phyloP scores from a whole-genome alignment of 2,888 invertebrate genomes.

The Mamestra brassicae region DNA sequence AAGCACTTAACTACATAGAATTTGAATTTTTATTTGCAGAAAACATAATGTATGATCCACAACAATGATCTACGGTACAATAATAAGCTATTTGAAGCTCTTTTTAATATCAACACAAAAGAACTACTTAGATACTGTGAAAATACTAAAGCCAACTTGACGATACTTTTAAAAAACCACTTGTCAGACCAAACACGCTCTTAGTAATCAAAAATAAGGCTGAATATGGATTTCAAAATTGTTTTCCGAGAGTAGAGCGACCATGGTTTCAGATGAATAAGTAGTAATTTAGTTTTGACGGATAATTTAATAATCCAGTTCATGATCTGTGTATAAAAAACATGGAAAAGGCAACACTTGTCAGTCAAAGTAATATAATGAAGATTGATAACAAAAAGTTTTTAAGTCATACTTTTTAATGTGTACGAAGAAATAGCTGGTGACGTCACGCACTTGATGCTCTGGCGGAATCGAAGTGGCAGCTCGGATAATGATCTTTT shows the following conservation, averaged over 20 bases:
- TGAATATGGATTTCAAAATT: neutral
- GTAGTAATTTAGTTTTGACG: slow-evolving; percentile 67
- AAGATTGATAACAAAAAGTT: slow-evolving; percentile 55
- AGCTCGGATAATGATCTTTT: slow-evolving; percentile 32
- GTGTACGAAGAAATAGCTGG: slow-evolving; percentile 25
- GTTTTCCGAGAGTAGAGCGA: slow-evolving; percentile 19
- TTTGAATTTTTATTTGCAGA: slow-evolving; percentile 55
- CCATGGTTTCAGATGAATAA: slow-evolving; percentile 62
- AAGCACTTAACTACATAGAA: slow-evolving; percentile 26
- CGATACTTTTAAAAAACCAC: slow-evolving; percentile 1
- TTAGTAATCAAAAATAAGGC: neutral
- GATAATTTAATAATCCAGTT: slow-evolving; percentile 69
- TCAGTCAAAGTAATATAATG: slow-evolving; percentile 57
- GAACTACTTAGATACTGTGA: slow-evolving; percentile 66
- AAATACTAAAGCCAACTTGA: slow-evolving; percentile 52
- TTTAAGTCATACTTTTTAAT: slow-evolving; percentile 19
- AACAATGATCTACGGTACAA: slow-evolving; percentile 52
- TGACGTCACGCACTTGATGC: slow-evolving; percentile 48
- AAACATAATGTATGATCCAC: slow-evolving; percentile 39
- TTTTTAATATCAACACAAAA: slow-evolving; percentile 66
- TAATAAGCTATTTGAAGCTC: slow-evolving; percentile 58
- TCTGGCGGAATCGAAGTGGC: slow-evolving; percentile 38
- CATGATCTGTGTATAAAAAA: slow-evolving; percentile 58
- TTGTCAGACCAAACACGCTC: slow-evolving; percentile 19
- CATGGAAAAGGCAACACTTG: slow-evolving; percentile 61